Evolutionary conservation across 2,888 invertebrate genomes (phyloP), one percentile per base, ranked within the genome.

Genomic region (Ethmia dodecea): DNA sequence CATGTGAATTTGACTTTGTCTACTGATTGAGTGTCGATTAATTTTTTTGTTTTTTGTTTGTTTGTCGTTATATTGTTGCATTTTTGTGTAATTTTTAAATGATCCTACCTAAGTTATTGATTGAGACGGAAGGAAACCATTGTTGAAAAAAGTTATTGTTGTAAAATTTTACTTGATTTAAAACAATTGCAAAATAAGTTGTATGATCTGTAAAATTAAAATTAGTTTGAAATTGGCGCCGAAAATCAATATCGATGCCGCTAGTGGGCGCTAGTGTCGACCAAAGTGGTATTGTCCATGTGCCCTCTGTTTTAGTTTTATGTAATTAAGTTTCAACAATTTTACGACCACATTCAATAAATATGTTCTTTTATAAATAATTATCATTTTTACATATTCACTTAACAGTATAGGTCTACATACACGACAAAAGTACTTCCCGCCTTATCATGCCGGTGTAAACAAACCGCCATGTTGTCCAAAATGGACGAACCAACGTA

Each of bases 401-500:
- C 42, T 45, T 43, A 32, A 35, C 32, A 42, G 37, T 50, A 49
- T 50, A 42, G n/a, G 35, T 37, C 20, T 49, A 52, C 63, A 67
- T 38, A 61, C 63, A 45, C 57, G 41, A 33, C 42, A 51, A 45
- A 68, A 77, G 50, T 64, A 63, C 71, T 83, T 83, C 79, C 80
- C 81, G 83, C 80, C 77, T 80, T 74, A 71, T 77, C 77, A 76
- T 77, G 86, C 86, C 87, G 87, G 87, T 86, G 86, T 86, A 86
- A 87, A 87, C 86, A 86, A 86, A 86, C 80, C 77, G 84, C 86
- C 86, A 86, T 86, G 73, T 86, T 86, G 83, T 75, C 65, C 63
- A 65, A 63, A 68, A 61, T 66, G 60, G 57, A 62, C 56, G 57
- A 66, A 56, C 58, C 59, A 52, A 55, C 55, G 42, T 52, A 53